Conservation (phyloP, 2,888 invertebrate genomes). For the Polyploca ridens region DNA sequence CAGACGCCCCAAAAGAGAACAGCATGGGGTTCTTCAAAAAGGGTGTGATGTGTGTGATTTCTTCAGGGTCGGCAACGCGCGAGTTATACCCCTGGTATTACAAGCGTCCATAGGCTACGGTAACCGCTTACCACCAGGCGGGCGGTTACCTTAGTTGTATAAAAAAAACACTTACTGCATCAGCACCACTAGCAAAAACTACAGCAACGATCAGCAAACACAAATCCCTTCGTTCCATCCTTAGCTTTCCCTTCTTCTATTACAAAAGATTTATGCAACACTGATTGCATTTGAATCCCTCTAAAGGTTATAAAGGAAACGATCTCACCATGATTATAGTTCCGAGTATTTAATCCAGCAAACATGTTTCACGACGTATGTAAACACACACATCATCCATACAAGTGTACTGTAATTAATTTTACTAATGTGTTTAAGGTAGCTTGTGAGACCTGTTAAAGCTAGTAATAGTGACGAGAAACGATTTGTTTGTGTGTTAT, state of each 20-base stretch:
- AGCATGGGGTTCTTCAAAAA: no score
- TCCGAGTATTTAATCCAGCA: conserved; percentile 10
- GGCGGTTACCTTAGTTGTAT: no score
- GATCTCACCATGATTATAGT: conserved; percentile 17
- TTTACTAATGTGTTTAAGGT: background rate
- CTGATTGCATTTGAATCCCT: conserved; percentile 20
- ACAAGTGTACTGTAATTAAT: conserved; percentile 6
- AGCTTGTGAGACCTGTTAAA: background rate
- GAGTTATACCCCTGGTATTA: no score
- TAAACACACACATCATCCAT: conserved; percentile 23
- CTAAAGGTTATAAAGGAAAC: conserved; percentile 28
- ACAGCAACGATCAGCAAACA: conserved; percentile 45
- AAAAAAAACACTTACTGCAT: conserved; percentile 57
- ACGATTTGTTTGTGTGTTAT: background rate
- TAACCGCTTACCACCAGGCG: no score
- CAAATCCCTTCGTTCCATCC: conserved; percentile 42
- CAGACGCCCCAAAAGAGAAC: no score
- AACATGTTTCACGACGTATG: conserved; percentile 1
- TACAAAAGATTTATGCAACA: conserved; percentile 20
- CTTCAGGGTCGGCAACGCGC: no score
- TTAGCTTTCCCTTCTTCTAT: conserved; percentile 18
- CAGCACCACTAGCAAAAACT: conserved; percentile 39
- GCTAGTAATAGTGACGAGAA: background rate
- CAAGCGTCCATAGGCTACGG: no score
- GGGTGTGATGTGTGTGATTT: no score